Evolutionary conservation across 2,888 invertebrate species (phyloP), one percentile per base, ranked within the genome.

Genomic region (Heliconius charithonia): DNA sequence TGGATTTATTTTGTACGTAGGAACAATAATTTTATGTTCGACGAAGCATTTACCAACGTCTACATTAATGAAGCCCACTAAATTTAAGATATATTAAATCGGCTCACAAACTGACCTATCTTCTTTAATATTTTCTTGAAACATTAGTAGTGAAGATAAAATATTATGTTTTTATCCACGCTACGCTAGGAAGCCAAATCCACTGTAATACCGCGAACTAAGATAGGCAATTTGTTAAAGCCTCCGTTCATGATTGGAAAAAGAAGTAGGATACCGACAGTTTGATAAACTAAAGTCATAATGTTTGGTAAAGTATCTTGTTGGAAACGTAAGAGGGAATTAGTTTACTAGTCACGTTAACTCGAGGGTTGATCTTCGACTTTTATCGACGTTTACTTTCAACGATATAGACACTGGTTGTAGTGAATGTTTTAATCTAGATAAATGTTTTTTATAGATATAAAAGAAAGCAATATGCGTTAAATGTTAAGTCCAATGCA

Each of bases 251-350:
- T 84, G 86, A 87, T 88, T 88, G 84, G 85, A 81, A 85, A 85
- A 86, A 85, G 84, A 86, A 86, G 86, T 83, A 86, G 84, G 85
- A 86, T 87, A 85, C 86, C 86, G 90, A 87, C 89, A 85, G 88
- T 91, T 92, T 91, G 91, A 91, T 90, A 92, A 90, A 92, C 92
- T 91, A 89, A 87, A 85, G 85, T 87, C 89, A 87, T 91, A 90
- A 92, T 89, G 89, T 89, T 88, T 87, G 84, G 81, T 78, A 80
- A 81, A 84, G 83, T 84, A 84, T 83, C 82, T 83, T 82, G 85
- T 83, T 85, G 85, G 85, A 86, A 85, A 85, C 72, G 84, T 75
- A 80, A 77, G 82, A 76, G 75, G 66, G 78, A 83, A 86, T 90
- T 85, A 80, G 85, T 81, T 89, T 82, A 79, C 89, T 71, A 83